Evolutionary conservation across 2,888 invertebrate genomes (phyloP), one percentile per base, ranked within the genome.

Genomic region (Minunthozetes semirufus): DNA sequence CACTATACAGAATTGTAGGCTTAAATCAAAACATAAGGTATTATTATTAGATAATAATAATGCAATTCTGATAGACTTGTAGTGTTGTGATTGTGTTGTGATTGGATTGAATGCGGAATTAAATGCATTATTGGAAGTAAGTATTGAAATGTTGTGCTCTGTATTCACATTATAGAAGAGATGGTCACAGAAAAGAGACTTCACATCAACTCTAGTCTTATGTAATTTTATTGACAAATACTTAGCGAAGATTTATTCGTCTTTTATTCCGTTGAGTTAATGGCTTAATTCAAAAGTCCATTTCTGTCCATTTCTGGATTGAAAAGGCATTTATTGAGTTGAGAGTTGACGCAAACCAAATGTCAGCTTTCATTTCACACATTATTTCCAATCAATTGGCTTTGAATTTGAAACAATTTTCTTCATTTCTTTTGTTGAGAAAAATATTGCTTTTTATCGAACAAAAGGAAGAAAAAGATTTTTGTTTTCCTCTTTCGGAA

Each of bases 151-250:
- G 33, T 33, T 33, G 33, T 33, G 33, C 33, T 33, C 33, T 33
- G 33, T 33, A 33, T 33, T 33, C 33, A 33, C 4, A 17, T 4
- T 13, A 48, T 2, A 17, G 5, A 48, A 17, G 4, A 11, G 48
- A 48, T 46, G 8, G 4, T 4, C 48, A 48, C 3, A 17, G 5
- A 48, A 17, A 17, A 11, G 48, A 48, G 15, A 48, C 15, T 48
- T 48, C n/a, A 4, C 48, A 48, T 48, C n/a, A 17, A 3, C 48
- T 48, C 17, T 48, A 48, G 17, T 59, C 25, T 59, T 59, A 59
- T 59, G 17, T 59, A 59, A 59, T 59, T 59, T 59, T 59, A 59
- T 59, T 59, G 59, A 59, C 59, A 59, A 59, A 59, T 13, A 59
- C 11, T 22, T 25, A 27, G 59, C 8, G 25, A 11, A 59, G 59